phyloP scores from a whole-genome alignment of 2,888 invertebrate species.

The Mythimna albipuncta region DNA sequence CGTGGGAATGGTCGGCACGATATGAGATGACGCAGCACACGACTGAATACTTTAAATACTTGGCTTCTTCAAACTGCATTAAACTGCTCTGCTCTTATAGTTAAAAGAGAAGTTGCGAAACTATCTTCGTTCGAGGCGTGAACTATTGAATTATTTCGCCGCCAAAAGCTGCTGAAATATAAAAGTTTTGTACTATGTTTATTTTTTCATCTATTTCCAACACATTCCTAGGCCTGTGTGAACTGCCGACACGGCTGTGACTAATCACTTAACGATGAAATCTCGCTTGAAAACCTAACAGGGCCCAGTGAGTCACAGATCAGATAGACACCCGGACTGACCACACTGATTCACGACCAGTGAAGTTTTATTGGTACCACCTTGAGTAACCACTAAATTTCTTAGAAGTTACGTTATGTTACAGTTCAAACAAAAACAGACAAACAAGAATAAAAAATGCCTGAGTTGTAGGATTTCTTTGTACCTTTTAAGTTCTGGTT shows the following conservation, averaged over 20 bases:
- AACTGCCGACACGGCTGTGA: constrained; percentile 63
- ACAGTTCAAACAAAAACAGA: constrained; percentile 4
- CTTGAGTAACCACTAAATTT: constrained; percentile 33
- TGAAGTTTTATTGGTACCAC: constrained; percentile 42
- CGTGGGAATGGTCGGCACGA: constrained; percentile 73
- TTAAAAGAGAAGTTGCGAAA: constrained; percentile 35
- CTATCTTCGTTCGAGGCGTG: constrained; percentile 20
- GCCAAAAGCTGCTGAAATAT: constrained; percentile 37
- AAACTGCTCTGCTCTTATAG: constrained; percentile 35
- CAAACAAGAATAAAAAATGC: constrained; percentile 24
- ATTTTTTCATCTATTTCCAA: constrained; percentile 61
- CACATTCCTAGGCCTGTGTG: constrained; percentile 61
- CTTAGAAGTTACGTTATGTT: constrained; percentile 39
- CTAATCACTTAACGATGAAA: constrained; percentile 73
- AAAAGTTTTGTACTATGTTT: constrained; percentile 49
- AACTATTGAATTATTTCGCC: constrained; percentile 30
- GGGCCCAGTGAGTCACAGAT: constrained; percentile 71
- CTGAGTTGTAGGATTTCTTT: neutral
- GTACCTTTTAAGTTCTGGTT: neutral
- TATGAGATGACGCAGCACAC: constrained; percentile 71
- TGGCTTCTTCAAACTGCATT: constrained; percentile 58
- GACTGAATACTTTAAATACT: constrained; percentile 66
- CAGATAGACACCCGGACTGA: constrained; percentile 64
- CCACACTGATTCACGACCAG: constrained; percentile 60
- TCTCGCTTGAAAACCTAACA: constrained; percentile 67